phyloP scores from a whole-genome alignment of 2,113 vertebrate species.

The Semicossyphus pulcher region DNA sequence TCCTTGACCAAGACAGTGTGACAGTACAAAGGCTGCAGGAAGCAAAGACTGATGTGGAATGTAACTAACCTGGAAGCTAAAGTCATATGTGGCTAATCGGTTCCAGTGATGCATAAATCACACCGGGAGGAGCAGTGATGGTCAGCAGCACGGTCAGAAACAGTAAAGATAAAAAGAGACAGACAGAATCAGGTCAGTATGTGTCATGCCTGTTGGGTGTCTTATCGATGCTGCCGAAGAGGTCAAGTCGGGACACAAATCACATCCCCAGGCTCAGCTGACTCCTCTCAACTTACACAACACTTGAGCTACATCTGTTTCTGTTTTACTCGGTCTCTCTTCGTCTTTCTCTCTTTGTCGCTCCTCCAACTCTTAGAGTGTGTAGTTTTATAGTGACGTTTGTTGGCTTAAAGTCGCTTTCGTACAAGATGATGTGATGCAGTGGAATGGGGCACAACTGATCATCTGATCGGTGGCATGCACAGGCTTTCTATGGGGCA shows the following conservation, averaged over 20 bases:
- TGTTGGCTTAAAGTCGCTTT: slow-evolving; percentile 5
- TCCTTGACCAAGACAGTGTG: slow-evolving; percentile 20
- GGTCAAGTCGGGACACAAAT: slow-evolving; percentile 74
- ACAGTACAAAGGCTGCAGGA: slow-evolving; percentile 58
- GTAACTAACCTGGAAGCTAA: slow-evolving; percentile 59
- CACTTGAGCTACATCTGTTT: slow-evolving; percentile 75
- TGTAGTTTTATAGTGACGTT: slow-evolving; percentile 23
- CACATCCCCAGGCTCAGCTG: slow-evolving; percentile 40
- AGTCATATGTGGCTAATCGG: slow-evolving; percentile 63
- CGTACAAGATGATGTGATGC: neutral
- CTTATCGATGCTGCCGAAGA: slow-evolving; percentile 52
- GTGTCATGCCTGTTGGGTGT: slow-evolving; percentile 29
- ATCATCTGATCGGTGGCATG: slow-evolving; percentile 13
- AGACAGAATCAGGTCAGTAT: slow-evolving; percentile 31
- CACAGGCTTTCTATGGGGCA: neutral
- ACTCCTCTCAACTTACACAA: slow-evolving; percentile 62
- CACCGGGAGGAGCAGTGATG: slow-evolving; percentile 28
- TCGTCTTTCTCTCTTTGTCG: slow-evolving; percentile 11
- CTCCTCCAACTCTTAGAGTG: slow-evolving; percentile 6
- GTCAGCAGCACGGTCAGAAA: slow-evolving; percentile 36
- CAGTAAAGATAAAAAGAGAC: slow-evolving; percentile 47
- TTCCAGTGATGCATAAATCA: slow-evolving; percentile 65
- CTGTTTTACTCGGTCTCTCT: slow-evolving; percentile 54
- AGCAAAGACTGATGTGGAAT: slow-evolving; percentile 71
- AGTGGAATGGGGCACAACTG: neutral